These are phyloP conservation scores for Macrophya annulata DNA, from an alignment of 2,888 invertebrate genomes.

Conservation along the genomic window DNA sequence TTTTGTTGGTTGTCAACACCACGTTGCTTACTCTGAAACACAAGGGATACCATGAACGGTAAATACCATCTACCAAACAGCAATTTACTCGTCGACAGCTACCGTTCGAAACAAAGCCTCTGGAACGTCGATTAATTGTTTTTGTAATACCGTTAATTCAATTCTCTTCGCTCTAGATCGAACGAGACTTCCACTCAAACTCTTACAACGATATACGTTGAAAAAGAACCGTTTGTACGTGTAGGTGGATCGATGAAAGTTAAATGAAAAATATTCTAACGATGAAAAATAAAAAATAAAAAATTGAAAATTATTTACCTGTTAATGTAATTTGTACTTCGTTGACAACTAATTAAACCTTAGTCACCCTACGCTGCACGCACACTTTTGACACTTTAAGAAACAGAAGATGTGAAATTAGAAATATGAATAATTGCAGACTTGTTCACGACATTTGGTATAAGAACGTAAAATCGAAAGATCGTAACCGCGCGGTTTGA, in stretches of 20 bases:
- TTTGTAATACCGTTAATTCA: constrained; percentile 37
- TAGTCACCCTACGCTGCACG: not conserved
- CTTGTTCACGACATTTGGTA: not conserved
- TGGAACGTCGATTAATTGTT: constrained; percentile 30
- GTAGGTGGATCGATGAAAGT: not conserved
- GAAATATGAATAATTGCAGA: not conserved
- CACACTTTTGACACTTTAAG: not conserved
- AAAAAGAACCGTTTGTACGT: not conserved
- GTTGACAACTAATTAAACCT: not conserved
- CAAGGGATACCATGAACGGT: constrained; percentile 7
- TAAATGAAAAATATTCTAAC: not conserved
- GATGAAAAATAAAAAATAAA: not conserved
- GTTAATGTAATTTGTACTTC: not conserved
- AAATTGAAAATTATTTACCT: not conserved
- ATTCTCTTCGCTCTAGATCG: not conserved
- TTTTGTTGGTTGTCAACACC: constrained; percentile 8
- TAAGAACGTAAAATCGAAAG: not conserved
- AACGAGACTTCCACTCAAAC: not conserved
- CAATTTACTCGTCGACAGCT: not conserved
- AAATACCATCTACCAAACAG: not conserved
- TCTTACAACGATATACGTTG: not conserved
- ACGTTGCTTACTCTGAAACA: not conserved
- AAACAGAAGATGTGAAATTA: not conserved
- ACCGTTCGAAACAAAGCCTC: constrained; percentile 17
- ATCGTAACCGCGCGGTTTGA: not conserved